A percentile compares a stretch with the other conserved stretches of the same genome.
Conservation (phyloP, 1,140 invertebrate genomes). For the Hylaeus anthracinus region DNA sequence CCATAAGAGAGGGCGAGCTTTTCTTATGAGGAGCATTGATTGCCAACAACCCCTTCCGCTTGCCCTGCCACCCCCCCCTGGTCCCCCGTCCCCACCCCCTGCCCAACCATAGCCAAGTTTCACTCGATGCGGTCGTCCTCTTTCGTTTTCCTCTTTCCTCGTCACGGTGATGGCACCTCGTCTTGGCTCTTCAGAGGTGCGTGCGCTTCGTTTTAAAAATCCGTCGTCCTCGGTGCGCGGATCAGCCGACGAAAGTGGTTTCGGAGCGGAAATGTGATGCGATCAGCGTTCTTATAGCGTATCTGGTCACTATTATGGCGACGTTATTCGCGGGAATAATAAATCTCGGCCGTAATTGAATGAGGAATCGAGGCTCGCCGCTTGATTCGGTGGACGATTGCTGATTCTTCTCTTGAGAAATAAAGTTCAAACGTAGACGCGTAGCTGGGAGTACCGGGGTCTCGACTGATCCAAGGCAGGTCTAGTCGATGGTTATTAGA, state of each 20-base stretch:
- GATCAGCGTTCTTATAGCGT: background rate
- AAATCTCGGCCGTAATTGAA: background rate
- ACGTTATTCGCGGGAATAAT: background rate
- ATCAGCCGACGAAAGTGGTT: background rate
- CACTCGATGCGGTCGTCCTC: constrained; percentile 2
- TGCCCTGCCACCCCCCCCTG: background rate
- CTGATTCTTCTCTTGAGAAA: background rate
- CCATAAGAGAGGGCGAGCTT: constrained; percentile 76
- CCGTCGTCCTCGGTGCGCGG: background rate
- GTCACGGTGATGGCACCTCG: background rate
- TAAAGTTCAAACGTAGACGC: background rate
- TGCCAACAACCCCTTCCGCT: constrained; percentile 76
- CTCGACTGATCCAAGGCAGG: no score
- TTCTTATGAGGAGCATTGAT: constrained; percentile 81
- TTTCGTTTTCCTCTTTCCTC: constrained; percentile 5
- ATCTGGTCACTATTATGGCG: no score
- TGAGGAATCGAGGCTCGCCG: background rate
- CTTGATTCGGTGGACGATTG: background rate
- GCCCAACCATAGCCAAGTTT: constrained; percentile 19
- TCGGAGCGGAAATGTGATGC: background rate
- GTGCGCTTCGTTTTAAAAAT: constrained; percentile 30
- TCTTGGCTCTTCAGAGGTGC: background rate
- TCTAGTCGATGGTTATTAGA: no score
- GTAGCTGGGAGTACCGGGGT: no score
- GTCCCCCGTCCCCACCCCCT: constrained; percentile 11